Evolutionary conservation across 2,797 vertebrate species (phyloP), one percentile per base, ranked within the genome.

Genomic region (Manis javanica): DNA sequence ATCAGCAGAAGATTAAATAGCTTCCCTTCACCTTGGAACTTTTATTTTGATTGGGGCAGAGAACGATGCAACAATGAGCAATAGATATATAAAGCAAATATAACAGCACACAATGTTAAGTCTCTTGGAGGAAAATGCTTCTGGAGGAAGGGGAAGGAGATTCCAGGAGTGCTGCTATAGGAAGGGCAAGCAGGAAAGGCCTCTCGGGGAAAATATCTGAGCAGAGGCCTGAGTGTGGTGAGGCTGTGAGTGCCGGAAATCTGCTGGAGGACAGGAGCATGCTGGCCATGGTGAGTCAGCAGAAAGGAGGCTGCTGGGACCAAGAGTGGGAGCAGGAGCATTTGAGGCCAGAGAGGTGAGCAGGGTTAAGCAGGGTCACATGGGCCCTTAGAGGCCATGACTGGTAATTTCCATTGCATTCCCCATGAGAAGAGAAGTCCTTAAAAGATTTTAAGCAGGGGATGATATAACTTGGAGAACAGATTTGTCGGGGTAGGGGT

Each of bases 51-150:
- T 31, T 69, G 3, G 15, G 5, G 14, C 26, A 18, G 34, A 51
- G 15, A 39, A 6, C 0, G 1, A 6, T 2, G 4, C 1, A 26
- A 29, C 39, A n/a, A 6, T 39, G 69, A 61, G 11, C 5, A 78
- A 68, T 7, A 57, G 18, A 79, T 42, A 61, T 39, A 26, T 59
- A 77, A 68, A 68, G 31, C 69, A 59, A 46, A 39, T 26, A 61
- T n/a, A 59, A 68, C 39, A 83, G 19, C 7, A 59, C 31, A 57
- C 13, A 57, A 39, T 77, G 79, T 51, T 11, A 61, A 51, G n/a
- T 15, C 10, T 13, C 51, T n/a, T 19, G 61, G 51, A 71, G 11
- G 51, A 51, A 89, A 75, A 84, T 49, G n/a, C 71, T 83, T 26
- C 29, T 49, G 49, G 31, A 46, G 74, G 37, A 66, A 83, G 19